Evolutionary conservation across 2,888 invertebrate species (phyloP).

Genomic region (Chorisops tibialis): DNA sequence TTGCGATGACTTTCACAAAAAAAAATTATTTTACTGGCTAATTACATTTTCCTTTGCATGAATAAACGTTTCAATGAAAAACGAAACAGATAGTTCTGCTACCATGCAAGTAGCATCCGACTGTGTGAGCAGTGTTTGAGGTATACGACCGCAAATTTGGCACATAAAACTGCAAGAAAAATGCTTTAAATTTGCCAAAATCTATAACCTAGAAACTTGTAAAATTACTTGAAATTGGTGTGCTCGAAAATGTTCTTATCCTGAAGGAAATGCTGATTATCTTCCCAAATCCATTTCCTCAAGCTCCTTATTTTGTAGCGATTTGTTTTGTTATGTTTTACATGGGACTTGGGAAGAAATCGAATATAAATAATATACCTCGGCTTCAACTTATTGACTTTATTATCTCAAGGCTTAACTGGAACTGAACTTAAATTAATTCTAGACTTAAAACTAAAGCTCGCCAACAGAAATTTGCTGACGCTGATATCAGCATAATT

Average conservation of each 20-base stretch:
- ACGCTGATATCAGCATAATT: too few species aligned
- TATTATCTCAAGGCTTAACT: too few species aligned
- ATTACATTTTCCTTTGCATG: slow-evolving; percentile 91
- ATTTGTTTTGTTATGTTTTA: too few species aligned
- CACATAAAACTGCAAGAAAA: slow-evolving; percentile 77
- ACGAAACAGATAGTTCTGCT: slow-evolving; percentile 85
- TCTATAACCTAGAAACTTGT: background rate
- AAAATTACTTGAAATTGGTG: slow-evolving; percentile 83
- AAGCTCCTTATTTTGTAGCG: slow-evolving; percentile 59
- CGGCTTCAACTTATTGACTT: too few species aligned
- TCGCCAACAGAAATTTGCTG: too few species aligned
- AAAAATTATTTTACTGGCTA: background rate
- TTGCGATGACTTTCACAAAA: background rate
- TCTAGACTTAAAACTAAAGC: too few species aligned
- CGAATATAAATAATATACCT: too few species aligned
- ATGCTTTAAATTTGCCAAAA: background rate
- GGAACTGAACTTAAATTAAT: too few species aligned
- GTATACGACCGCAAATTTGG: slow-evolving; percentile 92
- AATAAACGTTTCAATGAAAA: slow-evolving; percentile 94
- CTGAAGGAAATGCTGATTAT: slow-evolving; percentile 91
- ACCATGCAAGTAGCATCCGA: slow-evolving; percentile 81
- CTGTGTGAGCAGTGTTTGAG: slow-evolving; percentile 78
- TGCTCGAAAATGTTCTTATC: slow-evolving; percentile 96
- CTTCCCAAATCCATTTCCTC: slow-evolving; percentile 97
- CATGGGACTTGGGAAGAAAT: too few species aligned